A percentile compares a stretch with the other conserved stretches of the same genome.
phyloP scores from a whole-genome alignment of 1,140 invertebrate species.

The Holotrichia oblita region DNA sequence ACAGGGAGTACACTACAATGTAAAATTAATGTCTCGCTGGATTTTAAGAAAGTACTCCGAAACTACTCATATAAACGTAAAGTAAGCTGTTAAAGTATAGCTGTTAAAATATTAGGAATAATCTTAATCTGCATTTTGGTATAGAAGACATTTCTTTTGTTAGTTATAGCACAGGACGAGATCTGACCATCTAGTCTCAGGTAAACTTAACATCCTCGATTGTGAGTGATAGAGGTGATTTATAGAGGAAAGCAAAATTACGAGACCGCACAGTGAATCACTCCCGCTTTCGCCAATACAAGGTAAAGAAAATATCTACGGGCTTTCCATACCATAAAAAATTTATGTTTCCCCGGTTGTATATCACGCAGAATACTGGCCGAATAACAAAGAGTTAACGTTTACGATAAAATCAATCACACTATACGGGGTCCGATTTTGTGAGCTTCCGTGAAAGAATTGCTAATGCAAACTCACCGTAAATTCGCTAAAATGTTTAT shows the following conservation, averaged over 20 bases:
- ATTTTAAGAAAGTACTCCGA: too few relatives aligned
- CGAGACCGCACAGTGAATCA: background rate
- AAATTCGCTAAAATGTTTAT: background rate
- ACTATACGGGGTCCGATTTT: constrained; percentile 3
- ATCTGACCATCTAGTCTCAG: background rate
- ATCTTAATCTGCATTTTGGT: too few relatives aligned
- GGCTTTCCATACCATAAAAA: constrained; percentile 2
- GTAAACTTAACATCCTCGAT: background rate
- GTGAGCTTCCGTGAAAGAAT: background rate
- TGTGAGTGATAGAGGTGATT: constrained; percentile 8
- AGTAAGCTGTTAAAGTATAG: too few relatives aligned
- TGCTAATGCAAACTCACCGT: background rate
- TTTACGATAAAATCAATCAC: constrained; percentile 17
- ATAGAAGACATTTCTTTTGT: too few relatives aligned
- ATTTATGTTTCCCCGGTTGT: constrained; percentile 9
- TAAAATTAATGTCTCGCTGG: too few relatives aligned
- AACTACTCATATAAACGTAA: too few relatives aligned
- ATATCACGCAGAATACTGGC: background rate
- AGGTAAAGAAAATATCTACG: background rate
- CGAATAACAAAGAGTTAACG: constrained; percentile 16
- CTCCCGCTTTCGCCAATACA: background rate
- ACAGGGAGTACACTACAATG: too few relatives aligned
- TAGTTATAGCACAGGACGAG: background rate
- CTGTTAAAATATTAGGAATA: too few relatives aligned
- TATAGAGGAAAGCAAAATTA: background rate